phyloP scores from a whole-genome alignment of 1,140 invertebrate genomes.

The Lasaia peninsularis region DNA sequence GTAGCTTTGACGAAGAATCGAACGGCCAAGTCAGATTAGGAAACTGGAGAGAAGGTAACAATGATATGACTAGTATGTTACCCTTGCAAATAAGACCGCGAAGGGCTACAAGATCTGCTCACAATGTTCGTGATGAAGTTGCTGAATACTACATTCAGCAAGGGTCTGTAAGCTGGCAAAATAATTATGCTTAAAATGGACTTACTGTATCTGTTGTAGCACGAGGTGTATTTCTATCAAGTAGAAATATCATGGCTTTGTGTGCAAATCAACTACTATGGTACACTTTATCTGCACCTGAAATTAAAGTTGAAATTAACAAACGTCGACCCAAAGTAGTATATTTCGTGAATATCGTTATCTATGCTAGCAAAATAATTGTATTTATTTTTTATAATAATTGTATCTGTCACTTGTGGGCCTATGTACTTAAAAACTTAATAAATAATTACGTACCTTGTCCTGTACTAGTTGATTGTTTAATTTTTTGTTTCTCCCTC shows the following conservation, averaged over 20 bases:
- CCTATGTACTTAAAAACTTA: neutral
- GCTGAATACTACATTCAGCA: conserved; percentile 25
- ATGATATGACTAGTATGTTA: conserved; percentile 27
- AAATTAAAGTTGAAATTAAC: conserved; percentile 17
- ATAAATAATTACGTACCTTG: conserved; percentile 9
- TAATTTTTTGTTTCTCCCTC: conserved; percentile 22
- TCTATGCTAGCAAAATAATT: conserved; percentile 17
- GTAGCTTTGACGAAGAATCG: conserved; percentile 26
- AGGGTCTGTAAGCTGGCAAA: conserved; percentile 28
- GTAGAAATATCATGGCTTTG: conserved; percentile 25
- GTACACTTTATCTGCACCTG: conserved; percentile 26
- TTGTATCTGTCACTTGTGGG: neutral
- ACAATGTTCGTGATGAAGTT: conserved; percentile 27
- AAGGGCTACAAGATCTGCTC: conserved; percentile 24
- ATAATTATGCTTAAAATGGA: conserved; percentile 27
- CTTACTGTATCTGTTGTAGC: conserved; percentile 26
- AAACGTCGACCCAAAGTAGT: conserved; percentile 18
- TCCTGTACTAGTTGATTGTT: conserved; percentile 23
- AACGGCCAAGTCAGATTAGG: conserved; percentile 26
- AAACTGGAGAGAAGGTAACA: conserved; percentile 27
- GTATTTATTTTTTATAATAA: neutral
- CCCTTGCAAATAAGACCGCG: conserved; percentile 27
- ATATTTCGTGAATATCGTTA: conserved; percentile 18
- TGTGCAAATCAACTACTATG: conserved; percentile 24
- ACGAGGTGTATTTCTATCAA: conserved; percentile 23